Conservation (phyloP, 2,797 vertebrate species). For the Ptychobarbus kaznakovi region DNA sequence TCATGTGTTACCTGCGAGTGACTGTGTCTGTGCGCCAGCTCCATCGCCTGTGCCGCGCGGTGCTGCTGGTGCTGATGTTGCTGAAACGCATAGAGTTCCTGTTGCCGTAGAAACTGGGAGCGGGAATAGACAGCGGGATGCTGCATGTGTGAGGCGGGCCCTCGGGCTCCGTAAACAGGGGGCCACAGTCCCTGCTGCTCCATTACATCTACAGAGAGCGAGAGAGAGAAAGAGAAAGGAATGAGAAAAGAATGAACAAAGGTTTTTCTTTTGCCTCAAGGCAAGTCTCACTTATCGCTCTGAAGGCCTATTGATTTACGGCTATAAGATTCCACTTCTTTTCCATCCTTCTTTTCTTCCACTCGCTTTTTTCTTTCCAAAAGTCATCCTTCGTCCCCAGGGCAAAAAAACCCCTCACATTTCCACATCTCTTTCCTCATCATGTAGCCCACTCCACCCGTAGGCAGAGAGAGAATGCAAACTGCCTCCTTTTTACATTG, state of each 20-base stretch:
- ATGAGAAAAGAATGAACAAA: conserved; percentile 39
- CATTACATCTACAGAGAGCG: conserved; percentile 84
- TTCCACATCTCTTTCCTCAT: conserved; percentile 44
- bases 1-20: conserved; percentile 75
- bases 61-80: conserved; percentile 80
- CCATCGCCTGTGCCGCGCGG: conserved; percentile 72
- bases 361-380: conserved; percentile 33
- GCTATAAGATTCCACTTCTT: conserved; percentile 30
- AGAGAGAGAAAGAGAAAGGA: conserved; percentile 36
- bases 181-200: conserved; percentile 94
- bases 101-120: conserved; percentile 90
- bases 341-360: conserved; percentile 20
- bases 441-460: conserved; percentile 24
- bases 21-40: conserved; percentile 77
- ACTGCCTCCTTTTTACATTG: conserved; percentile 31
- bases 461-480: conserved; percentile 32
- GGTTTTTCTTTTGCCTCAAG: conserved; percentile 29
- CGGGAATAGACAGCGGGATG: conserved; percentile 90
- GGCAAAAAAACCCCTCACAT: conserved; percentile 11
- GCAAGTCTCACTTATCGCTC: conserved; percentile 47
- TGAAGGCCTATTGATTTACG: conserved; percentile 51
- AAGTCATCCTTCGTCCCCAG: conserved; percentile 26
- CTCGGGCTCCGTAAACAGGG: conserved; percentile 88
- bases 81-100: conserved; percentile 91
- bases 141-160: conserved; percentile 89